These are phyloP conservation scores for Reinhardtius hippoglossoides DNA, from an alignment of 2,113 vertebrate species.

Conservation along the genomic window DNA sequence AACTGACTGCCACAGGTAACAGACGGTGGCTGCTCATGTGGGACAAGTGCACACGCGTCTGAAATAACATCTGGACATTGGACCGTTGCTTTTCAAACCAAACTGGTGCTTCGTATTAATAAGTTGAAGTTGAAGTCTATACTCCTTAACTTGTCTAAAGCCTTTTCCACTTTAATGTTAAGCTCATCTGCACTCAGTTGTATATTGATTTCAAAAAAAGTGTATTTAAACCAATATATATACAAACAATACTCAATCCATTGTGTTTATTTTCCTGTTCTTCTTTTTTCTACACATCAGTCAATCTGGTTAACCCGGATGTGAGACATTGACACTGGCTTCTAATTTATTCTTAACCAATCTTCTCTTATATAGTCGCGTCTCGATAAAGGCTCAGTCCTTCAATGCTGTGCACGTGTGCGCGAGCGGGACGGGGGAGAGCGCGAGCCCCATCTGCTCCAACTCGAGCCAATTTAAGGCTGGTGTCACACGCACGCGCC, in stretches of 20 bases:
- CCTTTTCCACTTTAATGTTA: not conserved
- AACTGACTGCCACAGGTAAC: not conserved
- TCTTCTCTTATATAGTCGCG: conserved; percentile 14
- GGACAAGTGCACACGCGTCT: not conserved
- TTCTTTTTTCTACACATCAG: no score
- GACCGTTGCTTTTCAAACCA: no score
- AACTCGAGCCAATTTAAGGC: conserved; percentile 90
- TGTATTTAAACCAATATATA: no score
- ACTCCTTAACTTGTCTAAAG: not conserved
- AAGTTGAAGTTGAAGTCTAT: not conserved
- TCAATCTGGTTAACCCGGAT: not conserved
- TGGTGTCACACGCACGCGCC: conserved; percentile 81
- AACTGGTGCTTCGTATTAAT: no score
- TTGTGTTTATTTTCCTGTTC: no score
- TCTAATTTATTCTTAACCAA: conserved; percentile 36
- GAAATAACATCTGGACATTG: not conserved
- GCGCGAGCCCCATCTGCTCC: conserved; percentile 95
- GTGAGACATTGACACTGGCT: not conserved
- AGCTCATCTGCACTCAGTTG: no score
- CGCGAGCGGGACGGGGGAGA: conserved; percentile 50
- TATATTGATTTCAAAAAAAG: no score
- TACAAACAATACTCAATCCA: no score
- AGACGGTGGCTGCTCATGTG: not conserved
- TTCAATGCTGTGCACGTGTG: conserved; percentile 22
- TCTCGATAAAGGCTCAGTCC: conserved; percentile 43